Evolutionary conservation across 2,888 invertebrate species (phyloP).

Genomic region (Erebia palarica): DNA sequence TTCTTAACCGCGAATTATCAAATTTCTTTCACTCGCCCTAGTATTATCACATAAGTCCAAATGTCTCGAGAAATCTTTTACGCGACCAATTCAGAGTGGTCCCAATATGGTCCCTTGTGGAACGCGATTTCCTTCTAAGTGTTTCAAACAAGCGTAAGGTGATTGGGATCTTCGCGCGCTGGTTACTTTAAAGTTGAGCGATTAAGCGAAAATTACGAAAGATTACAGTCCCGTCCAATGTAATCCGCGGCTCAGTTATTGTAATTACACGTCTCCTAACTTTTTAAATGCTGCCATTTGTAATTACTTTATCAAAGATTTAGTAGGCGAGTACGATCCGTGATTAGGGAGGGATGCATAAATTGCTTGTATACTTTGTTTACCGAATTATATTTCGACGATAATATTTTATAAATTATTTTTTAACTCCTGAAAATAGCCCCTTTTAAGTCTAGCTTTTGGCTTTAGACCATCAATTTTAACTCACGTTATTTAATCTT

Average conservation of each 20-base stretch:
- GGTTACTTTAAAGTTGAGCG: slow-evolving; percentile 62
- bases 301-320: slow-evolving; percentile 41
- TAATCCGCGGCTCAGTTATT: slow-evolving; percentile 67
- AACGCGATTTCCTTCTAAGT: slow-evolving; percentile 29
- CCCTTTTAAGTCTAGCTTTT: too few relatives aligned
- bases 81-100: slow-evolving; percentile 52
- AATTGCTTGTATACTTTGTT: slow-evolving; percentile 7
- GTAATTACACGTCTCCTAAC: slow-evolving; percentile 72
- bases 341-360: slow-evolving; percentile 8
- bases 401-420: too few relatives aligned
- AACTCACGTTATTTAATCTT: too few relatives aligned
- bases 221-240: slow-evolving; percentile 66
- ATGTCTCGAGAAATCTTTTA: slow-evolving; percentile 69
- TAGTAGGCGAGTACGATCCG: slow-evolving; percentile 15
- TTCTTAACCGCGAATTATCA: slow-evolving; percentile 80
- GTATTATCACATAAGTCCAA: slow-evolving; percentile 80
- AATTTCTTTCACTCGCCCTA: slow-evolving; percentile 78
- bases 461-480: too few relatives aligned
- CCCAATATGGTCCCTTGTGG: slow-evolving; percentile 33
- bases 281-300: slow-evolving; percentile 70
- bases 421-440: too few relatives aligned
- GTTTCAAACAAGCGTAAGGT: slow-evolving; percentile 38
- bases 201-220: slow-evolving; percentile 80
- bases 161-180: slow-evolving; percentile 51
- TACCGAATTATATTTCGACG: not conserved